Evolutionary conservation across 2,113 vertebrate genomes (phyloP), one percentile per base, ranked within the genome.

Genomic region (Nothoprocta perdicaria): DNA sequence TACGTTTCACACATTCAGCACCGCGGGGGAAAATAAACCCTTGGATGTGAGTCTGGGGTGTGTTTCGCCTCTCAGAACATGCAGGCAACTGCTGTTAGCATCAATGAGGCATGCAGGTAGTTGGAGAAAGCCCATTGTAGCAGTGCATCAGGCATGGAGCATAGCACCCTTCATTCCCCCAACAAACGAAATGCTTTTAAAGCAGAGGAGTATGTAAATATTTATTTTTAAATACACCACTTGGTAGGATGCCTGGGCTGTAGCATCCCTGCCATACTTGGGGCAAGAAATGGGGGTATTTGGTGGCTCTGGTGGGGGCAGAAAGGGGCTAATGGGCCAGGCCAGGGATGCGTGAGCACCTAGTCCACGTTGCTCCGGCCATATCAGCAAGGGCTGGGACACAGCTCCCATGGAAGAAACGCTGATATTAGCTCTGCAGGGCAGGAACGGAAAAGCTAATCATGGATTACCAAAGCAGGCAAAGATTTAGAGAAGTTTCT

Each of bases 401-500:
- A 60, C 0, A 0, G 63, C 35, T 35, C 76, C 13, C 7, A 0
- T 0, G 33, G 72, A 89, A 85, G 45, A 80, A 92, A 66, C 0
- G 0, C 24, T 63, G 72, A 88, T 89, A 69, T 94, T 92, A 92
- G 52, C 46, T 63, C 76, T 71, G 18, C 24, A n/a, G 90, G 86
- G 94, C 90, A 96, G 57, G 75, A 91, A 50, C 26, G 19, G 88
- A 50, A 80, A 74, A 89, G 86, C 48, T 72, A 87, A 69, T 79
- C 40, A 41, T 1, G 21, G 79, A 89, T 80, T 78, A 84, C 84
- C 33, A 90, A 94, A 91, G 55, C 83, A 93, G 89, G 82, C 41
- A 74, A 93, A 95, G 92, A 90, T 81, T 94, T 94, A 88, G 74
- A 90, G 84, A 95, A 86, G 80, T 88, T 48, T 48, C 69, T 88